phyloP scores from a whole-genome alignment of 2,888 invertebrate species.

The Synanthedon tipuliformis region DNA sequence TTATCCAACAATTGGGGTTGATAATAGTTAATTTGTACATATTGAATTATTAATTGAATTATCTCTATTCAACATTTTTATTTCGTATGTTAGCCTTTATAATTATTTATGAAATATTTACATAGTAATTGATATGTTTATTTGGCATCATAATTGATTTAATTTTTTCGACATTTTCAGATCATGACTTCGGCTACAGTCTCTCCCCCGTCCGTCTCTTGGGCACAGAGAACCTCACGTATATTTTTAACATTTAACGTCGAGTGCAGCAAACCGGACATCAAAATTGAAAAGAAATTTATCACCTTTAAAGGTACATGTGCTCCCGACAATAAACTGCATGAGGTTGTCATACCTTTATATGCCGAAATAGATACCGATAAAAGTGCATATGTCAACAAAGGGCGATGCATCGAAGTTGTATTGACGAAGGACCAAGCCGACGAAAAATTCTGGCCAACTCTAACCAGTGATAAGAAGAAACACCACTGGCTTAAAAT shows the following conservation, averaged over 20 bases:
- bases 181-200: slow-evolving; percentile 26
- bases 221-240: slow-evolving; percentile 89
- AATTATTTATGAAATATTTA: no score
- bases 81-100: no score
- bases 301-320: slow-evolving; percentile 87
- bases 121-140: no score
- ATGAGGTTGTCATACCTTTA: slow-evolving; percentile 89
- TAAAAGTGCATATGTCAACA: slow-evolving; percentile 76
- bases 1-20: no score
- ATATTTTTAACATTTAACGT: slow-evolving; percentile 89
- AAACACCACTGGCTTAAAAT: slow-evolving; percentile 97
- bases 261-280: slow-evolving; percentile 85
- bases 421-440: slow-evolving; percentile 74
- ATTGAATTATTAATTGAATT: no score
- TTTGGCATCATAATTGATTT: background rate
- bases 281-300: slow-evolving; percentile 75
- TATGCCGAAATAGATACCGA: slow-evolving; percentile 86
- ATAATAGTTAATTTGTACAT: no score
- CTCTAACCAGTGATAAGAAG: slow-evolving; percentile 84
- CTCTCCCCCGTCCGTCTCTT: slow-evolving; percentile 81
- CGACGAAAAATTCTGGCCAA: slow-evolving; percentile 86
- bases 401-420: slow-evolving; percentile 79
- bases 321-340: slow-evolving; percentile 83
- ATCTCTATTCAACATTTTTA: no score
- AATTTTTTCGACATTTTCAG: slow-evolving; percentile 11